phyloP scores from a whole-genome alignment of 2,113 vertebrate species.

The Ctenodactylus gundi region DNA sequence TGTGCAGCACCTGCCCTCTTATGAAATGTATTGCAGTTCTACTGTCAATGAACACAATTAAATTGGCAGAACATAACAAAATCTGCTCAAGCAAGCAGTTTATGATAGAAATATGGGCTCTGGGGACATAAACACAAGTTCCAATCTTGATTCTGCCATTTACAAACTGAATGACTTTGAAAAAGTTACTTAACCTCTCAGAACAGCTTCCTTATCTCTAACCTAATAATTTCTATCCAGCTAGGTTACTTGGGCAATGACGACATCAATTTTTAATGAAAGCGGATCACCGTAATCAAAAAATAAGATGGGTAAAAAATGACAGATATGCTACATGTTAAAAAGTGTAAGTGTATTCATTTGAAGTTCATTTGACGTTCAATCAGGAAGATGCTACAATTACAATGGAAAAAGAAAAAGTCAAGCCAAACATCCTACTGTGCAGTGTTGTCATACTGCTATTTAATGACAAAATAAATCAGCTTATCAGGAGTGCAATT shows the following conservation, averaged over 20 bases:
- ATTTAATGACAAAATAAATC: neutral
- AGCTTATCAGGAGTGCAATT: neutral
- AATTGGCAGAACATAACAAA: slow-evolving; percentile 10
- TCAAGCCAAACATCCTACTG: neutral
- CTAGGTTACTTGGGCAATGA: neutral
- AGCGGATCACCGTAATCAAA: neutral
- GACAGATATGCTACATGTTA: neutral
- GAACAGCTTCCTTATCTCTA: neutral
- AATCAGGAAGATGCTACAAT: slow-evolving; percentile 26
- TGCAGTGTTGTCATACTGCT: neutral
- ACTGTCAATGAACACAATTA: neutral
- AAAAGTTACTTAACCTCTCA: neutral
- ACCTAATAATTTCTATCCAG: slow-evolving; percentile 30
- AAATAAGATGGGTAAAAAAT: neutral
- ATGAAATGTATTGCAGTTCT: neutral
- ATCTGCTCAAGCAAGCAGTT: neutral
- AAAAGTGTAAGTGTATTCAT: neutral
- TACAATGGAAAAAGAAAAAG: neutral
- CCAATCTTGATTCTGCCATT: neutral
- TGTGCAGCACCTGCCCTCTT: neutral
- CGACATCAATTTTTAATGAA: neutral
- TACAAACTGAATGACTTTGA: neutral
- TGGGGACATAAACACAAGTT: neutral
- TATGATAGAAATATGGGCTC: neutral
- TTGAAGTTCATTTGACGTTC: too few relatives aligned